Base-by-base conservation (phyloP, 1,140 invertebrate species). In the Drosophila navojoa region DNA sequence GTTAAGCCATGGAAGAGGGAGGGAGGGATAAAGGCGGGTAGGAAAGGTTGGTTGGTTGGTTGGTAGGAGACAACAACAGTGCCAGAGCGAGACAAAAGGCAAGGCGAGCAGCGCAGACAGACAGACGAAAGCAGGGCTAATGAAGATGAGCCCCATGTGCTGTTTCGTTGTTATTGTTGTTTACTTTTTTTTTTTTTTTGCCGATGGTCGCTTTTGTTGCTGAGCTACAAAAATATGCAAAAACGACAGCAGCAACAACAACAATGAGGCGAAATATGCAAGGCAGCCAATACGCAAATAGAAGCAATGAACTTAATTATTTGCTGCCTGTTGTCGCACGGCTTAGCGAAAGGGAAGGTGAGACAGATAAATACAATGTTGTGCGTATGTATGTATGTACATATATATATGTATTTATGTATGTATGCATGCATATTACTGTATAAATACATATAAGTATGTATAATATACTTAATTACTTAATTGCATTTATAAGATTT, bases 271-370 rank as follows among this genome's bases (percentile, higher is more conserved):
- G 50, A 67, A 60, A 62, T 45, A 79, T 79, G 73, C 73, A 84
- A 73, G 63, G 75, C 81, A 73, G 76, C 67, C 45, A 79, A 77
- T 86, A 85, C 70, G 76, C 69, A 85, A 81, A 85, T 86, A 79
- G 81, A 90, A 90, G 85, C 85, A 90, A 90, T 90, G 85, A 90
- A 90, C 85, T 90, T 90, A 90, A 90, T 90, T 90, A 90, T 87
- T 85, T 85, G 85, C 81, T 86, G 69, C 35, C 64, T 86, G 72
- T 67, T 76, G 40, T 57, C 38, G 63, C 35, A 54, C 40, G 58
- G 70, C 58, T 66, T 64, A 59, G 45, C 25, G 59, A 76, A 64
- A 71, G 62, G 49, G 58, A 67, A 62, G 69, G 64, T 72, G 40
- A 69, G 40, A 25, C 32, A 67, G 61, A 66, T 63, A 71, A 52